phyloP scores from a whole-genome alignment of 2,797 vertebrate genomes.

The Gallinago nigripennis region DNA sequence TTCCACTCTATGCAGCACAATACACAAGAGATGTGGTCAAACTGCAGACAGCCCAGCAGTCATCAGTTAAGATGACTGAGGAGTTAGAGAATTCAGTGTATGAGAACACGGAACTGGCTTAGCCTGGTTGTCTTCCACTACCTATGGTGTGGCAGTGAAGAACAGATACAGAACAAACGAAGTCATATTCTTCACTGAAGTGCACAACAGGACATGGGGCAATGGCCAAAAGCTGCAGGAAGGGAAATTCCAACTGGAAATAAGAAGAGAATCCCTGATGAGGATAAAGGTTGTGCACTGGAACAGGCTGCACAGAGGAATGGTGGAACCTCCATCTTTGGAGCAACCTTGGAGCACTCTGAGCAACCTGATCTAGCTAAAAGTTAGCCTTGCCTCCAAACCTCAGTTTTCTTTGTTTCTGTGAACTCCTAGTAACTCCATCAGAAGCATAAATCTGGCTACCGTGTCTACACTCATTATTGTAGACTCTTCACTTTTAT shows the following conservation, averaged over 20 bases:
- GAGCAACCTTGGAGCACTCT: neutral
- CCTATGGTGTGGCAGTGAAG: neutral
- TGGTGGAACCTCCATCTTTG: neutral
- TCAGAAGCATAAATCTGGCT: neutral
- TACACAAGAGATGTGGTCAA: neutral
- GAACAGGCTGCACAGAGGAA: neutral
- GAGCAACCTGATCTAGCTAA: neutral
- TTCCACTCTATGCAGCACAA: neutral
- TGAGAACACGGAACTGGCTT: neutral
- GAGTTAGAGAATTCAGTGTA: neutral
- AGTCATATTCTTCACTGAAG: neutral
- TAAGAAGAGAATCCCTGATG: neutral
- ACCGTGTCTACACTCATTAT: neutral
- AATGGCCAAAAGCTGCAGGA: neutral
- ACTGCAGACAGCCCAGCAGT: neutral
- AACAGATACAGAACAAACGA: neutral
- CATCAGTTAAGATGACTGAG: neutral
- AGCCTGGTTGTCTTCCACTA: neutral
- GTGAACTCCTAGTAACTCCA: neutral
- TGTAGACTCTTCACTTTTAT: neutral
- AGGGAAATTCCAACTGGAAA: neutral
- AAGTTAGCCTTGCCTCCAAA: neutral
- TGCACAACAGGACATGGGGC: neutral
- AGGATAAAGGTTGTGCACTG: neutral
- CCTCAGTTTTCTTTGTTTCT: neutral